phyloP scores from a whole-genome alignment of 2,113 vertebrate genomes.

The Microcebus murinus region DNA sequence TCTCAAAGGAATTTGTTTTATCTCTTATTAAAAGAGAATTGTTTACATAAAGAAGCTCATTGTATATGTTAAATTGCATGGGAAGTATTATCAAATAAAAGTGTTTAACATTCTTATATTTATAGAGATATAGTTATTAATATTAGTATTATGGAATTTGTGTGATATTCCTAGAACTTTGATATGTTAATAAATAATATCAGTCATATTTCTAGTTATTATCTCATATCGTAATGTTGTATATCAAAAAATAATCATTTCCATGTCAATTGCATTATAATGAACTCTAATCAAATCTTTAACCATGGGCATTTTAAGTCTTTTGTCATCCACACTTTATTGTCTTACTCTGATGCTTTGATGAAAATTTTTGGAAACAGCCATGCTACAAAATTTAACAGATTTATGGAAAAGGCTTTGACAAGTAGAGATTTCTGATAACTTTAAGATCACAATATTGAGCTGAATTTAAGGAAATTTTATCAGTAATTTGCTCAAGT shows the following conservation, averaged over 20 bases:
- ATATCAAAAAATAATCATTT: not conserved
- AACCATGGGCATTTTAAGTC: not conserved
- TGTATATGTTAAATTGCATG: too few relatives aligned
- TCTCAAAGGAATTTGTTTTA: too few relatives aligned
- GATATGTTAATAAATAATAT: not conserved
- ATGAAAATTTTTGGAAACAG: not conserved
- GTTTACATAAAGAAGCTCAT: too few relatives aligned
- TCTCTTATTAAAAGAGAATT: too few relatives aligned
- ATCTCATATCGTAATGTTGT: not conserved
- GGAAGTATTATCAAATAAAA: too few relatives aligned
- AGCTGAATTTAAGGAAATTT: not conserved
- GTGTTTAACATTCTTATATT: too few relatives aligned
- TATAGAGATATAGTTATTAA: not conserved
- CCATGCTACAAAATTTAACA: not conserved
- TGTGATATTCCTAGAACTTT: not conserved
- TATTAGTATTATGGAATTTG: not conserved
- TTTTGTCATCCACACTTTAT: not conserved
- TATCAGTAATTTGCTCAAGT: not conserved
- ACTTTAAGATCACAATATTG: not conserved
- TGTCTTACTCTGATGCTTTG: not conserved
- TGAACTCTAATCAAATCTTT: not conserved
- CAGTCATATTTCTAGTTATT: not conserved
- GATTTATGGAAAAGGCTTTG: not conserved
- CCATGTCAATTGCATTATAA: not conserved
- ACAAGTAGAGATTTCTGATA: not conserved